Percentiles rank a stretch among this genome's conserved stretches.
Conservation (phyloP, 2,888 invertebrate species). For the Archaeoteleia sp. region DNA sequence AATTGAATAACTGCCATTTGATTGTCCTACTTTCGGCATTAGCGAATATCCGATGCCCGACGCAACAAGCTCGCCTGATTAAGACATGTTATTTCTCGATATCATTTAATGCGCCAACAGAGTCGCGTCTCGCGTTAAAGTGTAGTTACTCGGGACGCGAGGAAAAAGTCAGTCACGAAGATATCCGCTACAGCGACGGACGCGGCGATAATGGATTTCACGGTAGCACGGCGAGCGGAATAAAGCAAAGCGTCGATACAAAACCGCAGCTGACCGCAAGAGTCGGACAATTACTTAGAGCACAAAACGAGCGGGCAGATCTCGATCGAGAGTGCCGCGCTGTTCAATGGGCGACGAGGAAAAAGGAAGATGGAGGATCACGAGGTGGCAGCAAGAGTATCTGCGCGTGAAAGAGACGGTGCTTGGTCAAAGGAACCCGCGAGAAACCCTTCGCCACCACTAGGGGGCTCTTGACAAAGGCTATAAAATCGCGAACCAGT, state of each 20-base stretch:
- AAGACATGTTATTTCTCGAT: conserved; percentile 16
- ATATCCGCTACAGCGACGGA: conserved; percentile 39
- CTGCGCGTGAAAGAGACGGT: conserved; percentile 42
- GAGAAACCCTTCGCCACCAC: conserved; percentile 25
- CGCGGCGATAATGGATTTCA: conserved; percentile 64
- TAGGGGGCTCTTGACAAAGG: conserved; percentile 35
- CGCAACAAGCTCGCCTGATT: conserved; percentile 10
- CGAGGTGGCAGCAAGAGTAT: conserved; percentile 45
- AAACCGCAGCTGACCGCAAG: conserved; percentile 52
- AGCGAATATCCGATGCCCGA: no score
- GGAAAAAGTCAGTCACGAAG: conserved; percentile 24
- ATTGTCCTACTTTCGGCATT: no score
- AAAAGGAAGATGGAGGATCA: conserved; percentile 26
- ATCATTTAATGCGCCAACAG: conserved; percentile 9
- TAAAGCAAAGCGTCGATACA: conserved; percentile 48
- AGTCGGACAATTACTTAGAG: conserved; percentile 60
- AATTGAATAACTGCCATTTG: no score
- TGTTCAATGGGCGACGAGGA: conserved; percentile 42
- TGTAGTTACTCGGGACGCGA: conserved; percentile 16
- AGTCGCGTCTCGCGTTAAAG: conserved; percentile 23
- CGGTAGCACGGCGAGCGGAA: conserved; percentile 54
- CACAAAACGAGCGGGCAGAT: conserved; percentile 57
- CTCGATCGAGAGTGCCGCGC: conserved; percentile 29
- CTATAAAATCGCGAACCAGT: conserved; percentile 45
- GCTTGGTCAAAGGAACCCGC: conserved; percentile 43